Evolutionary conservation across 2,888 invertebrate genomes (phyloP), one percentile per base, ranked within the genome.

Genomic region (Drosophila anomalipes): DNA sequence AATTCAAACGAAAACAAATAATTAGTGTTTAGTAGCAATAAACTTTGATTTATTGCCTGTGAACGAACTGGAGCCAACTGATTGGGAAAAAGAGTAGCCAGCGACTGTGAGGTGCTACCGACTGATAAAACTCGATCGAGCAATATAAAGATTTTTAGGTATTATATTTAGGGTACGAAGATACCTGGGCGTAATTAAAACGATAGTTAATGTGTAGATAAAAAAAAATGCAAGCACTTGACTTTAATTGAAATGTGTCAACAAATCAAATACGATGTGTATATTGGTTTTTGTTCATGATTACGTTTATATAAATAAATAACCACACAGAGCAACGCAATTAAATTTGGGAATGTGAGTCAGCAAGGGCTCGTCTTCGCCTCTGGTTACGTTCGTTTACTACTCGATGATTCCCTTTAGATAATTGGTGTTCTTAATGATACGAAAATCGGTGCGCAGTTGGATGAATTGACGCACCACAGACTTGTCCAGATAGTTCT

Each of bases 391-490:
- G n/a, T 16, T 19, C 10, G n/a, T 10, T 19, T 79, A 30, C 77
- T 89, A 93, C 74, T 93, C 93, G 68, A 95, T 94, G 52, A 95
- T 93, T 64, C 95, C 95, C 89, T 95, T 95, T 49, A 95, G 93
- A 86, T 95, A 95, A 79, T 94, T 95, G 30, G 96, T 95, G 76
- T 90, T 94, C 92, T 97, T 97, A 90, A 98, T 97, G 58, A 91
- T 96, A 93, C 98, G 98, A 94, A 97, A 99, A 94, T 99, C 99
- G 6, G 97, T 96, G 70, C 99, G 95, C 35, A 99, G 95, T 93
- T 99, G 98, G 83, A 99, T 97, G 93, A 99, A 99, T 94, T 96
- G 98, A 82, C 97, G 95, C 39, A 99, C 95, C 77, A 99, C 97
- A 0, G 97, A 96, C 82, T 97, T 96, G 92, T 99, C 99, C 92